phyloP scores from a whole-genome alignment of 2,113 vertebrate genomes.

The Indicator maculatus region DNA sequence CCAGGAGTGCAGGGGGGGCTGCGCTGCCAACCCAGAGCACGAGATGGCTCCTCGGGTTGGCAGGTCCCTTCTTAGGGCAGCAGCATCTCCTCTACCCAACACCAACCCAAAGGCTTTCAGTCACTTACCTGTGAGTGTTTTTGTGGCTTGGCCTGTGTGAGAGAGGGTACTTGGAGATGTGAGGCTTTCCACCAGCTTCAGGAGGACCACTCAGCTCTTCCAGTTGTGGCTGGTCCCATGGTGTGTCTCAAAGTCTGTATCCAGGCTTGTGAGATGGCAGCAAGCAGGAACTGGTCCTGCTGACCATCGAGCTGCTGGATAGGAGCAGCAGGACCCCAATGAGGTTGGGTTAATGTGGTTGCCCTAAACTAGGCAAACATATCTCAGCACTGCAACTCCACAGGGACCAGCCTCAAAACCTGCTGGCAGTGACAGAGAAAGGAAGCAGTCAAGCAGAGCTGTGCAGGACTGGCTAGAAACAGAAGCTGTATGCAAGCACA shows the following conservation, averaged over 20 bases:
- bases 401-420: background rate
- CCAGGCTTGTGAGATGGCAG: fast-evolving
- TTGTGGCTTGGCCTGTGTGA: background rate
- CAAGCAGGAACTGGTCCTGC: background rate
- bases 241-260: fast-evolving
- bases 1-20: background rate
- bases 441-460: background rate
- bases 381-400: background rate
- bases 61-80: background rate
- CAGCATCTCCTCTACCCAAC: background rate
- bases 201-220: background rate
- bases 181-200: background rate
- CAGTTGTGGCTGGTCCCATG: background rate
- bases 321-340: background rate
- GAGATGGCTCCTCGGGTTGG: no score
- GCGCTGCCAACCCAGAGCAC: fast-evolving
- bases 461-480: background rate
- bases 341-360: fast-evolving
- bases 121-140: background rate
- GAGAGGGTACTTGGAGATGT: fast-evolving
- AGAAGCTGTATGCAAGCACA: background rate
- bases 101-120: background rate
- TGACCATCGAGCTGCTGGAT: background rate
- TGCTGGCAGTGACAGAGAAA: background rate
- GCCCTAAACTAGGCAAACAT: background rate